Evolutionary conservation across 2,797 vertebrate genomes (phyloP), one percentile per base, ranked within the genome.

Genomic region (Octomys mimax): DNA sequence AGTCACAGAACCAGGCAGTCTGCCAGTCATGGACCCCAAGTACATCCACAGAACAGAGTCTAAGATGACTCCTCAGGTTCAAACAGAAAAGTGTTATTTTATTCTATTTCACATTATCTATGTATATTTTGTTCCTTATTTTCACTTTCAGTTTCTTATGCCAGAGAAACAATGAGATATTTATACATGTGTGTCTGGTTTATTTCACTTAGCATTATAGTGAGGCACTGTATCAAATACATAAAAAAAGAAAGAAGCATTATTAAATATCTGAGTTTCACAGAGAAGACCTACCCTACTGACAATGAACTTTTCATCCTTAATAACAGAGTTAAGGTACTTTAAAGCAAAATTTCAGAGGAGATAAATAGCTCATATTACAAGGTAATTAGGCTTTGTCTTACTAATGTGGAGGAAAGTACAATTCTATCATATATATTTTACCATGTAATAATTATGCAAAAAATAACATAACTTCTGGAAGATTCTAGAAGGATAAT

Each of bases 181-280:
- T 66, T 33, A 66, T 6, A 66, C 13, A 66, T 33, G 31, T 66
- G 31, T 33, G 2, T 33, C 64, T 33, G 31, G 33, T 66, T 33
- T 66, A 33, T 66, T n/a, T 19, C 33, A 19, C 6, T 68, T n/a
- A 68, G 22, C 8, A 10, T 36, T 71, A 49, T 49, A 49, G 49
- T 49, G 49, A 49, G 49, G 11, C 49, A 6, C 49, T 49, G 8
- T 49, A 49, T 11, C 11, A 49, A 11, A 49, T 11, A 49, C 49
- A 49, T 49, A 9, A 49, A 49, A 49, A 49, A 10, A 49, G 49
- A 49, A 49, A 49, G 6, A 87, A 92, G 66, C 46, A 54, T 92
- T 8, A 70, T 95, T 94, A 77, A 52, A 78, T 66, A 46, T 19
- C 28, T 91, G 64, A 88, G 24, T 33, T 84, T 88, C 22, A 26